Evolutionary conservation across 2,797 vertebrate species (phyloP).

Genomic region (Melanotaenia boesemani): DNA sequence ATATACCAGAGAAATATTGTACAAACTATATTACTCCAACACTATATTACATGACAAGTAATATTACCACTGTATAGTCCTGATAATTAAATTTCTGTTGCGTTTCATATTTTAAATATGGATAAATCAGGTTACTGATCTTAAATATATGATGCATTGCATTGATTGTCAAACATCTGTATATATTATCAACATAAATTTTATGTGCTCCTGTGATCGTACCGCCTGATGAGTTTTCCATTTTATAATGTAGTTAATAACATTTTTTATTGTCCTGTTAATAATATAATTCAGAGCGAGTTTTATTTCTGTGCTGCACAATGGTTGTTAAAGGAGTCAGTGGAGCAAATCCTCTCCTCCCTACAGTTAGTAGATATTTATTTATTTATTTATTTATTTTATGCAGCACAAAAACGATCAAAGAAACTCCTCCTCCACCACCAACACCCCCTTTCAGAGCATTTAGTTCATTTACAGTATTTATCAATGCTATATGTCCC

Average conservation of each 20-base stretch:
- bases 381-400: conserved; percentile 2
- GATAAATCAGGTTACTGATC: background rate
- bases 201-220: background rate
- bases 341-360: conserved; percentile 5
- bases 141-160: background rate
- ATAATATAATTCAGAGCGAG: background rate
- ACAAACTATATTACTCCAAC: background rate
- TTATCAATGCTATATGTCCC: background rate
- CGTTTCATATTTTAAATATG: too few species aligned
- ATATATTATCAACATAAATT: background rate
- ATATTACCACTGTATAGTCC: too few species aligned
- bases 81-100: too few species aligned
- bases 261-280: conserved; percentile 5
- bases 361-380: conserved; percentile 1
- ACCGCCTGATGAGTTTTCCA: background rate
- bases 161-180: background rate
- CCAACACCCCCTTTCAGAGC: background rate
- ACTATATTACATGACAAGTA: background rate
- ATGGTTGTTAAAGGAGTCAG: conserved; percentile 7
- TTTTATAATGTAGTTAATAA: conserved; percentile 13
- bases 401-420: background rate
- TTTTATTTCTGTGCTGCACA: background rate
- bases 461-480: background rate
- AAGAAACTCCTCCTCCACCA: background rate
- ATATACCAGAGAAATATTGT: background rate